These are phyloP conservation scores for Cyclina sinensis DNA, from an alignment of 1,140 invertebrate genomes.

Conservation along the genomic window DNA sequence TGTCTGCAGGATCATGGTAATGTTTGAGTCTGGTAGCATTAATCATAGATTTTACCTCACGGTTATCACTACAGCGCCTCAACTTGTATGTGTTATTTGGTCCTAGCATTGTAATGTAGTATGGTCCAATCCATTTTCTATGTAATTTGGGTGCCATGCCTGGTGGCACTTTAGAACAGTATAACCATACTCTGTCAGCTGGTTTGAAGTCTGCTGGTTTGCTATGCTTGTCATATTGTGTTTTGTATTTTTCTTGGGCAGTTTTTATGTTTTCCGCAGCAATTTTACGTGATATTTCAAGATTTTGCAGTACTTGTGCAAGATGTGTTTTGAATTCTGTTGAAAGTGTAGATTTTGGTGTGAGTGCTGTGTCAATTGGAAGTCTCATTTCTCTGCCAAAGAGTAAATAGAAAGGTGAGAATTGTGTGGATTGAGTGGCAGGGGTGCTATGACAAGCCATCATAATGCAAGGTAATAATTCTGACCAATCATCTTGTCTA, in stretches of 20 bases:
- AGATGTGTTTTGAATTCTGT: background rate
- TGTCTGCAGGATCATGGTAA: background rate
- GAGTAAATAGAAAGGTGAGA: background rate
- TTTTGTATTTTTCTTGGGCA: conserved; percentile 11
- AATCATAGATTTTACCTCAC: background rate
- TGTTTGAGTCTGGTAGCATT: conserved; percentile 14
- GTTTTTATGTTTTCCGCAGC: background rate
- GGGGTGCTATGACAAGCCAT: conserved; percentile 47
- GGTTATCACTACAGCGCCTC: background rate
- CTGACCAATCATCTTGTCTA: conserved; percentile 60
- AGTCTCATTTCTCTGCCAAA: conserved; percentile 25
- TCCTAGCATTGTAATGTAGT: background rate
- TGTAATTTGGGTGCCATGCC: conserved; percentile 1
- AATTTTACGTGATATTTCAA: background rate
- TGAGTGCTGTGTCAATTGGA: background rate
- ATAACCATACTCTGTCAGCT: background rate
- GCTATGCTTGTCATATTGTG: background rate
- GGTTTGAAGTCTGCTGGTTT: background rate
- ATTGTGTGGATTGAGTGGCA: background rate
- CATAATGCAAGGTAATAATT: conserved; percentile 35
- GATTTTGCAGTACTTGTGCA: background rate
- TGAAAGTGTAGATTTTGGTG: background rate
- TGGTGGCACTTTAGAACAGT: too few relatives aligned
- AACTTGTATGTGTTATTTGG: conserved; percentile 19
- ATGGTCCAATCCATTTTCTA: conserved; percentile 26